A percentile compares a stretch with the other conserved stretches of the same genome.
Evolutionary conservation across 2,113 vertebrate species (phyloP).

Genomic region (Planiliza haematocheilus): DNA sequence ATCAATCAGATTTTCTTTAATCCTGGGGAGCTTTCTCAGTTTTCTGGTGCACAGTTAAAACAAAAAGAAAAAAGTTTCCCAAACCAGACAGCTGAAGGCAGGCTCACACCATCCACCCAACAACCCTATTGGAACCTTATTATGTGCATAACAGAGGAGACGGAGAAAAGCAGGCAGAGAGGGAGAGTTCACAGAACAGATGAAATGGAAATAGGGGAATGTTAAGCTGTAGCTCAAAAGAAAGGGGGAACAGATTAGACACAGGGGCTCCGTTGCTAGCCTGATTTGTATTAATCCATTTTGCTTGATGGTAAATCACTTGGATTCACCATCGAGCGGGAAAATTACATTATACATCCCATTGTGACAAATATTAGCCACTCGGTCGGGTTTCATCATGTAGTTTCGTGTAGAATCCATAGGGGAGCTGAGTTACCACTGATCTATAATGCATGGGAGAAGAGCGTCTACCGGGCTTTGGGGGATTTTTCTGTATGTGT

Average conservation of each 20-base stretch:
- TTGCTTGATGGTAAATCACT: conserved; percentile 54
- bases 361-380: conserved; percentile 64
- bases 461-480: conserved; percentile 57
- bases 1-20: conserved; percentile 49
- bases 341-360: conserved; percentile 55
- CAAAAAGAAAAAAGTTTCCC: conserved; percentile 10
- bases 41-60: conserved; percentile 29
- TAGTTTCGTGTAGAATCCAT: conserved; percentile 58
- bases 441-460: conserved; percentile 71
- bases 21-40: conserved; percentile 32
- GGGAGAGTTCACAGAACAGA: conserved; percentile 40
- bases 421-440: conserved; percentile 64
- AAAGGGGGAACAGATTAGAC: conserved; percentile 53
- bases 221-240: conserved; percentile 56
- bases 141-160: conserved; percentile 45
- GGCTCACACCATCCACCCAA: conserved; percentile 20
- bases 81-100: conserved; percentile 36
- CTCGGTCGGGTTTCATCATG: conserved; percentile 49
- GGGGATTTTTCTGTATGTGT: conserved; percentile 65
- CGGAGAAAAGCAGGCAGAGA: conserved; percentile 25
- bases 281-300: conserved; percentile 61
- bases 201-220: conserved; percentile 40
- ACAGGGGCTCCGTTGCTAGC: conserved; percentile 38
- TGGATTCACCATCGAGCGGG: conserved; percentile 24
- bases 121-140: conserved; percentile 46